A percentile compares a stretch with the other conserved stretches of the same genome.
phyloP scores from a whole-genome alignment of 2,113 vertebrate genomes.

The Pluvialis apricaria region DNA sequence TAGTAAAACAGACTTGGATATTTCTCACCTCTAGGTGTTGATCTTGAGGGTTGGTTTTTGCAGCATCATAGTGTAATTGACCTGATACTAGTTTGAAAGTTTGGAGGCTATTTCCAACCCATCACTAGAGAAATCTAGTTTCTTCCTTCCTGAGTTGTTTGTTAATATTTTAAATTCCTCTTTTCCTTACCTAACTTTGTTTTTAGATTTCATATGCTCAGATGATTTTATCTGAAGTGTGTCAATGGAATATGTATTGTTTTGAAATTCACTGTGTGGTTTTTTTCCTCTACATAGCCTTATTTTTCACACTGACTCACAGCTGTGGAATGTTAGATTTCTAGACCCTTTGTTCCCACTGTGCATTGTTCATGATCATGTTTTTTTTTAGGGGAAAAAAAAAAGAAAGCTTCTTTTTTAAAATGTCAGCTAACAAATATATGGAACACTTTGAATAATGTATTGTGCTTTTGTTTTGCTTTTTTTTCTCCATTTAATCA shows the following conservation, averaged over 20 bases:
- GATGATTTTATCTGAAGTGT: constrained; percentile 30
- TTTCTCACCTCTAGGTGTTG: neutral
- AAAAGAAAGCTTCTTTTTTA: constrained; percentile 27
- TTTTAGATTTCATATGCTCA: neutral
- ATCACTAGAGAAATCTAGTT: neutral
- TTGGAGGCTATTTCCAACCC: neutral
- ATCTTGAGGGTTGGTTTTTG: neutral
- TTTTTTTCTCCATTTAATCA: constrained; percentile 42
- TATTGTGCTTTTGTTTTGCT: constrained; percentile 38
- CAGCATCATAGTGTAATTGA: neutral
- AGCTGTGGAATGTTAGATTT: constrained; percentile 59
- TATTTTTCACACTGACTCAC: constrained; percentile 52
- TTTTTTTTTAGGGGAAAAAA: neutral
- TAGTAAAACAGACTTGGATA: neutral
- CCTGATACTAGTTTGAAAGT: neutral
- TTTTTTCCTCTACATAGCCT: constrained; percentile 22
- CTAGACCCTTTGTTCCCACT: constrained; percentile 53
- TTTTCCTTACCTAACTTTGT: neutral
- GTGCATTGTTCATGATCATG: constrained; percentile 45
- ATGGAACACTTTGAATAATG: constrained; percentile 43
- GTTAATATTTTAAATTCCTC: neutral
- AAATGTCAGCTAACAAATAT: constrained; percentile 54
- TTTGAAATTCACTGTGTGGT: neutral
- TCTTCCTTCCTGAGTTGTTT: neutral
- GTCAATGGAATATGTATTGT: constrained; percentile 37